Evolutionary conservation across 2,797 vertebrate genomes (phyloP).

Genomic region (Lithobates pipiens): DNA sequence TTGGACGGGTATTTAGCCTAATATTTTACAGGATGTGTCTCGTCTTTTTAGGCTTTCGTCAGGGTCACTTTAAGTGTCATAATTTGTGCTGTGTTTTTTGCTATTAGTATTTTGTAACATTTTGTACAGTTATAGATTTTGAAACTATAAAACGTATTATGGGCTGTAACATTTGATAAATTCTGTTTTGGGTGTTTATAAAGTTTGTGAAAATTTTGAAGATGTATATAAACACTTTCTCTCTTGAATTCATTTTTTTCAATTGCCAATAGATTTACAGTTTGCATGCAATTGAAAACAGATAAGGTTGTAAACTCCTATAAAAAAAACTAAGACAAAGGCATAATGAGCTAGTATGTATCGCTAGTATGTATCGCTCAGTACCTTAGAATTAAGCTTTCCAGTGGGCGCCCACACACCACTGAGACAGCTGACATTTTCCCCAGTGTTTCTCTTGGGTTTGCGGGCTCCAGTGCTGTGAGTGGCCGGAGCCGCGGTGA

Average conservation of each 20-base stretch:
- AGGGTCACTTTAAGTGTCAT: not conserved
- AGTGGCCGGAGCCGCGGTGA: too few species aligned
- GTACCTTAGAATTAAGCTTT: too few species aligned
- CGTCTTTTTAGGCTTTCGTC: not conserved
- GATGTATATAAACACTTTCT: not conserved
- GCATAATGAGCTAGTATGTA: too few species aligned
- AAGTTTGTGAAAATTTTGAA: not conserved
- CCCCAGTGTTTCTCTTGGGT: too few species aligned
- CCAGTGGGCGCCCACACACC: too few species aligned
- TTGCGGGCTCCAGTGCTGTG: too few species aligned
- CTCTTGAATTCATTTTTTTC: not conserved
- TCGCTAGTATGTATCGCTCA: too few species aligned
- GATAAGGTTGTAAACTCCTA: too few species aligned
- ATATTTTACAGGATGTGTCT: not conserved
- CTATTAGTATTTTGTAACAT: not conserved
- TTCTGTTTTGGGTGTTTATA: not conserved
- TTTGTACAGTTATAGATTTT: conserved; percentile 1
- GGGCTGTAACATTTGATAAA: not conserved
- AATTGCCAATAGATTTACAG: not conserved
- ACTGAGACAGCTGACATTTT: too few species aligned
- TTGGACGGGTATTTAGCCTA: too few species aligned
- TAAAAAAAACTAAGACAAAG: too few species aligned
- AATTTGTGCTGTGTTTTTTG: not conserved
- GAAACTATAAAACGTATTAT: not conserved
- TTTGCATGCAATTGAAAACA: too few species aligned